These are phyloP conservation scores for Rhopalosiphum maidis DNA, from an alignment of 1,140 invertebrate genomes.

Conservation along the genomic window DNA sequence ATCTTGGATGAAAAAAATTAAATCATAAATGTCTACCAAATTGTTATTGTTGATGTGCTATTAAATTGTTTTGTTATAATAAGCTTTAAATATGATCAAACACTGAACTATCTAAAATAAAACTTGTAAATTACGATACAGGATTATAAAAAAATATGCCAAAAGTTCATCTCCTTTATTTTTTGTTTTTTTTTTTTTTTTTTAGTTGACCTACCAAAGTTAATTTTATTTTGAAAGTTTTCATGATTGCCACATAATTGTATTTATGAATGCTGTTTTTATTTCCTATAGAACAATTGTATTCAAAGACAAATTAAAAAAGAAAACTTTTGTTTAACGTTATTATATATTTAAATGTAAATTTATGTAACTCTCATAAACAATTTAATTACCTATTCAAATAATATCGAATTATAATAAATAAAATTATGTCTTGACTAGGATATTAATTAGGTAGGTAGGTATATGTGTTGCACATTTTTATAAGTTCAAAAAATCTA, in stretches of 20 bases:
- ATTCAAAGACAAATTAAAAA: slow-evolving; percentile 24
- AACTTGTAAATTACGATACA: not conserved
- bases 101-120: not conserved
- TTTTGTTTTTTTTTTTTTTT: not conserved
- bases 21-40: not conserved
- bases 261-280: slow-evolving; percentile 37
- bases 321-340: slow-evolving; percentile 9
- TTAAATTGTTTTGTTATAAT: not conserved
- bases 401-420: slow-evolving; percentile 23
- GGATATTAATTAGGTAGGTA: not conserved
- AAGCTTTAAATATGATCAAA: slow-evolving; percentile 12
- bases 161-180: slow-evolving; percentile 3
- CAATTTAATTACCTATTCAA: not conserved
- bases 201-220: slow-evolving; percentile 4
- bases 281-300: slow-evolving; percentile 8
- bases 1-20: not conserved
- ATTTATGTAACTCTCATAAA: not conserved
- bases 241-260: slow-evolving; percentile 21
- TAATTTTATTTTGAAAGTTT: slow-evolving; percentile 44
- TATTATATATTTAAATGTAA: slow-evolving; percentile 23
- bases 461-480: not conserved
- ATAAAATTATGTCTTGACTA: not conserved
- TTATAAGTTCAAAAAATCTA: not conserved
- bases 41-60: not conserved
- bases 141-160: not conserved